A percentile compares a stretch with the other conserved stretches of the same genome.
phyloP scores from a whole-genome alignment of 2,113 vertebrate genomes.

The Laticauda colubrina region DNA sequence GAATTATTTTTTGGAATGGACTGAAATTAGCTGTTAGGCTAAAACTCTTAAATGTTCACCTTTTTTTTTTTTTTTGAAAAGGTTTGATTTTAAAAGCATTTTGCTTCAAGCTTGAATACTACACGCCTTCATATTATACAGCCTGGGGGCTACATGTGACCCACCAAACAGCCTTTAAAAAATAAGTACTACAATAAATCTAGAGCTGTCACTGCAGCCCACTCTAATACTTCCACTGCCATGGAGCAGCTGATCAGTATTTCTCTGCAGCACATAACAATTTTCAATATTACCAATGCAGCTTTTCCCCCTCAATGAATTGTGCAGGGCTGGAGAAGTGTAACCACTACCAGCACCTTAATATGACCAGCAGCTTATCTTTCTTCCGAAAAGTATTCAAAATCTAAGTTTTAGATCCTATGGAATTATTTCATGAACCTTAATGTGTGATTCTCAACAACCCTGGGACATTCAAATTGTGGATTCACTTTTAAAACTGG shows the following conservation, averaged over 20 bases:
- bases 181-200: neutral
- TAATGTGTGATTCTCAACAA: neutral
- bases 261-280: neutral
- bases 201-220: neutral
- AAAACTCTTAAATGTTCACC: neutral
- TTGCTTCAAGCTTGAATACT: neutral
- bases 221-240: neutral
- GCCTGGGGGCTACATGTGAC: neutral
- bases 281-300: neutral
- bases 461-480: neutral
- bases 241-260: neutral
- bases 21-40: neutral
- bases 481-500: neutral
- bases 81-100: neutral
- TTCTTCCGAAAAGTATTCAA: neutral
- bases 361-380: neutral
- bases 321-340: neutral
- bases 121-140: neutral
- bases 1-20: neutral
- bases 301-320: neutral
- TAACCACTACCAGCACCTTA: neutral
- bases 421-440: neutral
- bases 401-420: neutral
- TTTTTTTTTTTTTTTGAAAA: neutral
- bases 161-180: neutral